Base-by-base conservation (phyloP, 2,888 invertebrate genomes). In the Scaptomyza parva region DNA sequence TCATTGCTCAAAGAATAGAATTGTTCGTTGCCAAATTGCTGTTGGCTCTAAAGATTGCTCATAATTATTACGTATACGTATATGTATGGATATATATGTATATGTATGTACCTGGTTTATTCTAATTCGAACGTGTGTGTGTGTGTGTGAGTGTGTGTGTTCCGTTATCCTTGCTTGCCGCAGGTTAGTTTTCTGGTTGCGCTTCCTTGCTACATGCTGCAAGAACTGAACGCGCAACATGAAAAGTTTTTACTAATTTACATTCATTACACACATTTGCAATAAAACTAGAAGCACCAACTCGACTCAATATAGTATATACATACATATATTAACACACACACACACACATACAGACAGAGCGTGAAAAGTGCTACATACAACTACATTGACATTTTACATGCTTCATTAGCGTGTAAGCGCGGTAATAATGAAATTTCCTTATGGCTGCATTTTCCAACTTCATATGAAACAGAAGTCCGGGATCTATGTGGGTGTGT, bases 391-490 rank as follows among this genome's bases (percentile, higher is more conserved):
- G 88, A 84, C 84, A 84, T 83, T 84, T 86, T 86, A 89, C 78
- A 84, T 82, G 88, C 89, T 89, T 89, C 89, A 89, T 89, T 89
- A 89, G 88, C 84, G 79, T 80, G 74, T 89, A 88, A 84, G 77
- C 86, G 83, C 76, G 84, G 82, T 78, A 81, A 89, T 88, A 89
- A 88, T 85, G 79, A 87, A 88, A 89, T 88, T 89, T 88, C 76
- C 84, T 77, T 88, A 85, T 80, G 79, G 72, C 81, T 86, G 89
- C 86, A 73, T 81, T 69, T 69, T 53, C 67, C 67, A 82, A 65
- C 81, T 69, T 64, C 67, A 54, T 52, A 40, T 64, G 45, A 28
- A 28, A 1, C 9, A 0, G 2, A 28, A 33, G 33, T 33, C 33
- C n/a, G n/a, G 33, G n/a, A 3, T 28, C 28, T 28, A 3, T 28